phyloP scores from a whole-genome alignment of 2,113 vertebrate species.

The Nannospalax galili region DNA sequence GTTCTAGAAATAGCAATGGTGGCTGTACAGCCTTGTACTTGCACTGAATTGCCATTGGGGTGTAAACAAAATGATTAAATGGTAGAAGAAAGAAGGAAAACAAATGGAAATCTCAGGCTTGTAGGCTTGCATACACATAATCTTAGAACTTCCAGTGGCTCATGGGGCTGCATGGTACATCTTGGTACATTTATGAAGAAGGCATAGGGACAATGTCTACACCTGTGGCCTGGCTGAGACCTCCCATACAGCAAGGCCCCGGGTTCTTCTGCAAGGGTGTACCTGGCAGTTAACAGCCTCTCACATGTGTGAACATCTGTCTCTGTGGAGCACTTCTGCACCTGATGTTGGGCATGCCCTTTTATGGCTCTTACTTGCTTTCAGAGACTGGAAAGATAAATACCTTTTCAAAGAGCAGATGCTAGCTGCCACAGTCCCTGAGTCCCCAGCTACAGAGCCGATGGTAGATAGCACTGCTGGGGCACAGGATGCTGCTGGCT shows the following conservation, averaged over 20 bases:
- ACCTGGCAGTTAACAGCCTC: neutral
- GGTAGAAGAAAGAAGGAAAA: neutral
- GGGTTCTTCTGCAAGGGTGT: neutral
- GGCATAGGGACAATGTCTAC: rapidly evolving
- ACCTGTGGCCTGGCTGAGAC: neutral
- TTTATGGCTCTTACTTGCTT: slow-evolving; percentile 43
- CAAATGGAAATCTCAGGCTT: neutral
- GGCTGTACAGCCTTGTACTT: neutral
- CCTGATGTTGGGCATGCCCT: slow-evolving; percentile 47
- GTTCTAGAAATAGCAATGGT: neutral
- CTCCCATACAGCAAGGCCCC: neutral
- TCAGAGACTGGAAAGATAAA: slow-evolving; percentile 74
- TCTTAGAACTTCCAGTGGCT: neutral
- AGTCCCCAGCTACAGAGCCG: slow-evolving; percentile 37
- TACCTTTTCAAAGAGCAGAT: slow-evolving; percentile 70
- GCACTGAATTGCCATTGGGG: neutral
- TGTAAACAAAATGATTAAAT: neutral
- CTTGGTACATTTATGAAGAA: neutral
- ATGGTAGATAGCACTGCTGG: neutral
- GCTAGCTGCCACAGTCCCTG: slow-evolving; percentile 35
- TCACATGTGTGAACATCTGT: neutral
- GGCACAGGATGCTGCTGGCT: slow-evolving; percentile 18
- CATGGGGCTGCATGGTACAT: rapidly evolving
- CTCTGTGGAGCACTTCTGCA: neutral
- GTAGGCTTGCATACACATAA: neutral